These are phyloP conservation scores for Stegostoma tigrinum DNA, from an alignment of 2,113 vertebrate species.

Conservation along the genomic window DNA sequence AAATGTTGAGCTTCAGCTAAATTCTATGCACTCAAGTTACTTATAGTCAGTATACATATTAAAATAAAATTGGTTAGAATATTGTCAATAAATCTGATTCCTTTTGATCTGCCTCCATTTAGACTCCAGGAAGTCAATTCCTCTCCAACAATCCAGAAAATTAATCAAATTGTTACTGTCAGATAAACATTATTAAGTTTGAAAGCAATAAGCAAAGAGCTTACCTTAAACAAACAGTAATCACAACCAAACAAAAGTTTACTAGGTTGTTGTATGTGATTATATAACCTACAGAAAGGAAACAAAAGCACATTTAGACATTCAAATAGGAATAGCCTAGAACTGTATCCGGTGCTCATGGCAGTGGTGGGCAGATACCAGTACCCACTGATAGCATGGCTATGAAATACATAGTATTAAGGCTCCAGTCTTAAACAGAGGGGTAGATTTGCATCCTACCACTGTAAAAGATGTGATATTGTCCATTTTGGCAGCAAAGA, in stretches of 20 bases:
- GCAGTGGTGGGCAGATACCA: background rate
- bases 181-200: background rate
- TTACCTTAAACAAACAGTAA: constrained; percentile 73
- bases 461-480: too few relatives aligned
- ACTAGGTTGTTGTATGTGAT: constrained; percentile 73
- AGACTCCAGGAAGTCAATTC: background rate
- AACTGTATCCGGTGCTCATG: background rate
- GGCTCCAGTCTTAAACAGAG: too few relatives aligned
- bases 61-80: background rate
- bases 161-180: background rate
- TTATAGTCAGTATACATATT: background rate
- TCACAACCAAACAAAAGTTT: constrained; percentile 67
- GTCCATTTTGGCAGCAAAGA: too few relatives aligned
- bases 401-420: too few relatives aligned
- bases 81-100: background rate
- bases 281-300: constrained; percentile 61
- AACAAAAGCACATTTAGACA: constrained; percentile 54
- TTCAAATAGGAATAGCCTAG: background rate
- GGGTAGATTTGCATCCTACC: too few relatives aligned
- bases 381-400: background rate
- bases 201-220: background rate
- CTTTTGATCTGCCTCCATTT: background rate
- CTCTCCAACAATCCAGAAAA: background rate
- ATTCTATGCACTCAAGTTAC: background rate
- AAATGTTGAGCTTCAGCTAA: background rate